Percentiles rank a stretch among this genome's conserved stretches.
These are phyloP conservation scores for Digitonthophagus gazella DNA, from an alignment of 2,888 invertebrate genomes.

Conservation along the genomic window DNA sequence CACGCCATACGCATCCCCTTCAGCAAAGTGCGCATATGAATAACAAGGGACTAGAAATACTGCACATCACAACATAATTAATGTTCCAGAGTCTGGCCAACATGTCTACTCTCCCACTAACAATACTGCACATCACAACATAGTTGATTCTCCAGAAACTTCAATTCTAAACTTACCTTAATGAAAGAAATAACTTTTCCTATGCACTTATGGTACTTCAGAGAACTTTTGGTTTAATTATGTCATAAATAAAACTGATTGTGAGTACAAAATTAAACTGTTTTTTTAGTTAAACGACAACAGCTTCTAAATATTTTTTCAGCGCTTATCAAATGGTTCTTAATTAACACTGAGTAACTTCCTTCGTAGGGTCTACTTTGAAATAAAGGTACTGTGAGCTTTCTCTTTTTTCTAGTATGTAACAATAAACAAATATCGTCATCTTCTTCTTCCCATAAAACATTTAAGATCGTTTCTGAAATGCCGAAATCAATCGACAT, in stretches of 20 bases:
- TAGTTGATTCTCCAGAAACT: background rate
- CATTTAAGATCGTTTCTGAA: constrained; percentile 4
- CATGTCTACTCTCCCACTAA: too few species aligned
- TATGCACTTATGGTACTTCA: constrained; percentile 7
- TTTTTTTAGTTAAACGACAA: constrained; percentile 17
- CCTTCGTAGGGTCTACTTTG: constrained; percentile 15
- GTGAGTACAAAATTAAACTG: too few species aligned
- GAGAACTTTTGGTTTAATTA: constrained; percentile 18
- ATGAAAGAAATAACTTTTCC: constrained; percentile 12
- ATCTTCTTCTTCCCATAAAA: constrained; percentile 13
- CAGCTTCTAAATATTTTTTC: constrained; percentile 16
- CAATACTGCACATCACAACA: background rate
- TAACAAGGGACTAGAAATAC: constrained; percentile 12
- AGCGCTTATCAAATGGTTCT: constrained; percentile 11
- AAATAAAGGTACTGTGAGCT: constrained; percentile 11
- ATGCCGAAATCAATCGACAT: background rate
- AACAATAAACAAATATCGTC: constrained; percentile 9
- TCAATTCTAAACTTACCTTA: constrained; percentile 11
- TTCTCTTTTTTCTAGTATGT: constrained; percentile 6
- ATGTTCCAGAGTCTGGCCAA: constrained; percentile 12
- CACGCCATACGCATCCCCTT: constrained; percentile 11
- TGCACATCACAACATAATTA: constrained; percentile 5
- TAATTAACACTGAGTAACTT: constrained; percentile 15
- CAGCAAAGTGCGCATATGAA: constrained; percentile 8
- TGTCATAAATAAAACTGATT: constrained; percentile 19